Evolutionary conservation across 2,113 vertebrate species (phyloP), one percentile per base, ranked within the genome.

Genomic region (Phainopepla nitens): DNA sequence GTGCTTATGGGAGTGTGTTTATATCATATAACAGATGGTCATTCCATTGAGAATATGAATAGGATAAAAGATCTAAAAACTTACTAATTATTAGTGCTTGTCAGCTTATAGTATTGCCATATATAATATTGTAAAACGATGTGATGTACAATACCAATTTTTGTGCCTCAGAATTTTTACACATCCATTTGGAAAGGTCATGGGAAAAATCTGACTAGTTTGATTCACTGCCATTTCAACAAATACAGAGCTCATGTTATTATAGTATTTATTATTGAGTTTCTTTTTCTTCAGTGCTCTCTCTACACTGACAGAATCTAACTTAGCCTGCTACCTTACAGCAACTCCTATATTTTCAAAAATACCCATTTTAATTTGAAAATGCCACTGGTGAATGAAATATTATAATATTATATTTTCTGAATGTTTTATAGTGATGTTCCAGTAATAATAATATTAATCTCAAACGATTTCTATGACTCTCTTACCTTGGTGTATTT

Each of bases 151-250:
- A 27, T 72, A 91, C 10, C 11, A 42, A 31, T 72, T 94, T 94
- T 90, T 97, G 44, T 81, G 11, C 44, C 42, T 93, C 27, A 61
- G 90, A 91, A 53, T 84, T 94, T 94, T 88, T 96, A 65, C 58
- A 82, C 33, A 60, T 86, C 9, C 22, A 10, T 91, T 96, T 92
- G 90, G 79, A 97, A 96, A 90, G 51, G 69, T 94, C 47, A 77
- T 77, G 92, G 49, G 82, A 70, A 88, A 96, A 95, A 92, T 87
- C 28, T 56, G 50, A 28, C 90, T 95, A 77, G 9, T 73, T 88
- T 96, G 65, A 96, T 96, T 93, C 71, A 95, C 70, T 79, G 82
- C 39, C 61, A 73, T 94, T 92, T 69, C 54, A 78, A 25, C 87
- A 85, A 54, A 33, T 33, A 58, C 49, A 58, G 89, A 89, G 29